Percentiles rank a stretch among this genome's conserved stretches.
Conservation (phyloP, 2,888 invertebrate genomes). For the Cetonia aurata region DNA sequence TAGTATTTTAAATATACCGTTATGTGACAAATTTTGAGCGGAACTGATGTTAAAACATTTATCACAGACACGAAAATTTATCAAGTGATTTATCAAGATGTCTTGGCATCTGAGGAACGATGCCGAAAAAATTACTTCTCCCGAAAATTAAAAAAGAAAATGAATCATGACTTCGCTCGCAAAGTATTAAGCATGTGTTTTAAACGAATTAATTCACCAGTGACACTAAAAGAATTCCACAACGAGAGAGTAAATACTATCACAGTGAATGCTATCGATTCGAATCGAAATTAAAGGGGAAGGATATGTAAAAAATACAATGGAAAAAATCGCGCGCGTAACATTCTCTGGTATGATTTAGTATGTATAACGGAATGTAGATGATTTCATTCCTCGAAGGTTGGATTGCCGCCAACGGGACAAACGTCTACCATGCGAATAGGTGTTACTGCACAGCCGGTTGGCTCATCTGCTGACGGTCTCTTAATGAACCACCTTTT, state of each 20-base stretch:
- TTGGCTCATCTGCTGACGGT: constrained; percentile 35
- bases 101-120: constrained; percentile 1
- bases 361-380: constrained; percentile 31
- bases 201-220: constrained; percentile 16
- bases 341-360: constrained; percentile 7
- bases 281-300: constrained; percentile 17
- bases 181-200: constrained; percentile 19
- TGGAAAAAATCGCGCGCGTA: background rate
- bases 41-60: too few species aligned
- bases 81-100: constrained; percentile 21
- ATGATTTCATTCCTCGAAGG: constrained; percentile 20
- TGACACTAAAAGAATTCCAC: constrained; percentile 11
- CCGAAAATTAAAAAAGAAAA: constrained; percentile 1
- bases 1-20: too few species aligned
- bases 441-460: constrained; percentile 35
- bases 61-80: too few species aligned
- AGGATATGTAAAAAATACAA: constrained; percentile 1
- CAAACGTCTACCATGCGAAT: constrained; percentile 34
- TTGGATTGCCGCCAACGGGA: constrained; percentile 28
- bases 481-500: constrained; percentile 37
- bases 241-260: constrained; percentile 3
- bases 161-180: background rate
- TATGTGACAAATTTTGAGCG: too few species aligned
- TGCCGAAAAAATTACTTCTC: constrained; percentile 5
- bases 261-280: constrained; percentile 22